Evolutionary conservation across 1,140 invertebrate genomes (phyloP), one percentile per base, ranked within the genome.

Genomic region (Zelostemma sp.): DNA sequence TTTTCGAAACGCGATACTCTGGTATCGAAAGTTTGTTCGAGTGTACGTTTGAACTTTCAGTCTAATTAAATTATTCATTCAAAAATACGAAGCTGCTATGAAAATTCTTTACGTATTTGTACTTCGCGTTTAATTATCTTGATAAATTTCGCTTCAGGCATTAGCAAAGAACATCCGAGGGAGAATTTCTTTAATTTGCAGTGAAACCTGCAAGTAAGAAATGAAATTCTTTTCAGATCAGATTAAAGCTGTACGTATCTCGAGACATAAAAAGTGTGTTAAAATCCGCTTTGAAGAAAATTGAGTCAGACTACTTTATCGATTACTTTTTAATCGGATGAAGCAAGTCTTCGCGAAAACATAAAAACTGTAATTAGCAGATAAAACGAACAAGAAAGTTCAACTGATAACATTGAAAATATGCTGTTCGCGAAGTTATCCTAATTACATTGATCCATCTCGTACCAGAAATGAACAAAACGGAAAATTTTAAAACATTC

Each of bases 251-350:
- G 33, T n/a, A 35, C n/a, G 11, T 1, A 1, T 35, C n/a, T 6
- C 33, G 33, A n/a, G 33, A 35, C 33, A 35, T 35, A 35, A 35
- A 35, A 35, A 35, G 33, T 35, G 33, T 35, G 5, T n/a, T n/a
- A 35, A n/a, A 35, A 35, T 35, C 33, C 33, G 5, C 33, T 35
- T 9, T n/a, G 33, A 35, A 11, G 33, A 35, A n/a, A n/a, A 35
- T 35, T 9, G n/a, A 35, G 33, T 35, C 33, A 35, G 33, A n/a
- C 33, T 35, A 35, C 33, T 35, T 35, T 35, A 35, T 35, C 33
- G 33, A 35, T 35, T 35, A 35, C 33, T 35, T 35, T 35, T 6
- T 35, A 35, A n/a, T 35, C 33, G 33, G 33, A 35, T 35, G 6
- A 35, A 35, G 11, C 33, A n/a, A n/a, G 11, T 6, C 33, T 35